A percentile compares a stretch with the other conserved stretches of the same genome.
Evolutionary conservation across 53 echinoderm and acorn worm genomes (phyloP).

Genomic region (Patiria pectinifera): DNA sequence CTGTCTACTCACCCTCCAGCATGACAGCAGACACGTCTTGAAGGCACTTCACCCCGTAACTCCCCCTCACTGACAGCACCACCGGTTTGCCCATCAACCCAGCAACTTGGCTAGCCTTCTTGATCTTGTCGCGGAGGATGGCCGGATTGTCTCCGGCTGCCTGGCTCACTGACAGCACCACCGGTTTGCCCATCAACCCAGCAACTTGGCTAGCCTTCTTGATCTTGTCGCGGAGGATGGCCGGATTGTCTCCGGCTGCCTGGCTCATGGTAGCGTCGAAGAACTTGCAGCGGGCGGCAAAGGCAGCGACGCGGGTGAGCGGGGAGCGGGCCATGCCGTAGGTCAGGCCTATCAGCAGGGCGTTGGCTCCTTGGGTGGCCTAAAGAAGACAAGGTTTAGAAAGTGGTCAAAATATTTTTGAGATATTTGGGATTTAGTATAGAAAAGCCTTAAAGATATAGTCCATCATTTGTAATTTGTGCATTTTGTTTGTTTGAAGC

Average conservation of each 20-base stretch:
- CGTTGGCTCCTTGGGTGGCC: slow-evolving; percentile 89
- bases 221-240: slow-evolving; percentile 74
- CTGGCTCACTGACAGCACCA: slow-evolving; percentile 64
- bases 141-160: slow-evolving; percentile 57
- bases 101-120: slow-evolving; percentile 87
- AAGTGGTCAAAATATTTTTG: background rate
- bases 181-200: slow-evolving; percentile 83
- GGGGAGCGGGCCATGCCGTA: slow-evolving; percentile 84
- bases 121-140: slow-evolving; percentile 77
- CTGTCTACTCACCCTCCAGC: slow-evolving; percentile 73
- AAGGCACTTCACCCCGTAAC: slow-evolving; percentile 64
- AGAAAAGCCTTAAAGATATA: background rate
- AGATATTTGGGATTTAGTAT: background rate
- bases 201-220: slow-evolving; percentile 91
- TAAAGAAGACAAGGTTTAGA: slow-evolving; percentile 2
- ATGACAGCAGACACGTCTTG: slow-evolving; percentile 83
- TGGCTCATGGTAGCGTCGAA: slow-evolving; percentile 70
- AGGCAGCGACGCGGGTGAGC: slow-evolving; percentile 85
- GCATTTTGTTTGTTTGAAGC: too few relatives aligned
- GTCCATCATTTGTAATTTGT: too few relatives aligned
- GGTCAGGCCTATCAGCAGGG: slow-evolving; percentile 81
- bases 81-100: slow-evolving; percentile 85
- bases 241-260: slow-evolving; percentile 54
- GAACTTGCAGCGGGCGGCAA: slow-evolving; percentile 86
- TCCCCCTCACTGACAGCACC: slow-evolving; percentile 82